phyloP scores from a whole-genome alignment of 30 jellyfish, hydroid and myxozoan genomes.

The Chironex yamaguchii region DNA sequence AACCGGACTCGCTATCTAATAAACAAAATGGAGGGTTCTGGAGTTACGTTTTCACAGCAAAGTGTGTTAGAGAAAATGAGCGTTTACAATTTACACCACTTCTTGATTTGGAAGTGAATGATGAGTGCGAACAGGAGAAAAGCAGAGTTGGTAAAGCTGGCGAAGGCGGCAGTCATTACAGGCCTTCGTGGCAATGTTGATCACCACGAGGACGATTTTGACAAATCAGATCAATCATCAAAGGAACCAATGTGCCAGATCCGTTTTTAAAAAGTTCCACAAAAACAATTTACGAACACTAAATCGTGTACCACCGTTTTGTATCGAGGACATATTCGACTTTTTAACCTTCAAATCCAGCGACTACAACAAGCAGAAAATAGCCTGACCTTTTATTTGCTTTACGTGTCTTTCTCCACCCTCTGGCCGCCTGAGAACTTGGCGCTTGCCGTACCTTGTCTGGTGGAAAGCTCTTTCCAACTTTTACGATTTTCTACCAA shows the following conservation, averaged over 20 bases:
- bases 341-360: constrained; percentile 61
- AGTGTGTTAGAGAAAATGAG: constrained; percentile 57
- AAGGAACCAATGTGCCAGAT: constrained; percentile 73
- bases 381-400: constrained; percentile 6
- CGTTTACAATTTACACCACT: constrained; percentile 47
- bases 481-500: constrained; percentile 5
- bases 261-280: constrained; percentile 49
- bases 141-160: constrained; percentile 55
- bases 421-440: constrained; percentile 26
- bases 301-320: constrained; percentile 55
- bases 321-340: constrained; percentile 47
- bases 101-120: constrained; percentile 63
- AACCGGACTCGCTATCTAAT: not conserved
- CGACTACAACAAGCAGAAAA: constrained; percentile 41
- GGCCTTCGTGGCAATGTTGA: constrained; percentile 67
- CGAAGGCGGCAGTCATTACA: constrained; percentile 67
- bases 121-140: constrained; percentile 65
- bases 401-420: not conserved
- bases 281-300: constrained; percentile 57
- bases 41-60: constrained; percentile 47
- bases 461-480: constrained; percentile 20
- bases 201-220: constrained; percentile 60
- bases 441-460: constrained; percentile 41
- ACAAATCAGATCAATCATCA: constrained; percentile 27
- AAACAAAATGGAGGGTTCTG: constrained; percentile 51